Evolutionary conservation across 1,140 invertebrate genomes (phyloP).

Genomic region (Pseudomyrmex cubaensis): DNA sequence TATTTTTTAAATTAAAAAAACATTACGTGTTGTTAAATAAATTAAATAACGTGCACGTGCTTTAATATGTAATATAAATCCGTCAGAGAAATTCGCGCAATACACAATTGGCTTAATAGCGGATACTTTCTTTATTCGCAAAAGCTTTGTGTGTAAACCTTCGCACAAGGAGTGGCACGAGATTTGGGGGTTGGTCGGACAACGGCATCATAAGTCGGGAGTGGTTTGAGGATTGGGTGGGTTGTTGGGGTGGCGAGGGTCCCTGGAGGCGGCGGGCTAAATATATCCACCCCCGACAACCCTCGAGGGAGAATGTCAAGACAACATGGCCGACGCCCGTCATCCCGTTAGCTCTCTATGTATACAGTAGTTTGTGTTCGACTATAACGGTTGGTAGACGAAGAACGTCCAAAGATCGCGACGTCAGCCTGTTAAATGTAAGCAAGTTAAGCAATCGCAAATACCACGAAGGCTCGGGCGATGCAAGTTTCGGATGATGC

Average conservation of each 20-base stretch:
- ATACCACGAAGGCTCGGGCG: background rate
- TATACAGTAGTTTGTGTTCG: constrained; percentile 82
- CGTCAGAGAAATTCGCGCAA: constrained; percentile 1
- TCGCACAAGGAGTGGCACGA: constrained; percentile 73
- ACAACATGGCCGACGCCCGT: constrained; percentile 86
- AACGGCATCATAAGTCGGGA: constrained; percentile 84
- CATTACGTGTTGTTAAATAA: background rate
- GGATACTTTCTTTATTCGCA: constrained; percentile 69
- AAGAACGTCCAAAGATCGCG: constrained; percentile 80
- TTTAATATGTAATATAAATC: background rate
- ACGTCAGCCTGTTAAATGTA: constrained; percentile 25
- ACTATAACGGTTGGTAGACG: constrained; percentile 70
- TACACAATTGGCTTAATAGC: constrained; percentile 42
- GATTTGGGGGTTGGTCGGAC: constrained; percentile 81
- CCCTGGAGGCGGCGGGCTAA: constrained; percentile 85
- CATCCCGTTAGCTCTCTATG: constrained; percentile 82
- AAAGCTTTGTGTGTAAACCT: constrained; percentile 69
- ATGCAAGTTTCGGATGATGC: background rate
- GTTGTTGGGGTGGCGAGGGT: constrained; percentile 78
- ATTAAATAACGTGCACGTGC: background rate
- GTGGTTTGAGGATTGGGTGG: constrained; percentile 80
- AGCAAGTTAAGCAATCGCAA: background rate
- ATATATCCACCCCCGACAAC: constrained; percentile 85
- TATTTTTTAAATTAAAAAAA: background rate
- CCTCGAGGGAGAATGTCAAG: constrained; percentile 85